Conservation (phyloP, 2,113 vertebrate genomes). For the Hippotragus niger region DNA sequence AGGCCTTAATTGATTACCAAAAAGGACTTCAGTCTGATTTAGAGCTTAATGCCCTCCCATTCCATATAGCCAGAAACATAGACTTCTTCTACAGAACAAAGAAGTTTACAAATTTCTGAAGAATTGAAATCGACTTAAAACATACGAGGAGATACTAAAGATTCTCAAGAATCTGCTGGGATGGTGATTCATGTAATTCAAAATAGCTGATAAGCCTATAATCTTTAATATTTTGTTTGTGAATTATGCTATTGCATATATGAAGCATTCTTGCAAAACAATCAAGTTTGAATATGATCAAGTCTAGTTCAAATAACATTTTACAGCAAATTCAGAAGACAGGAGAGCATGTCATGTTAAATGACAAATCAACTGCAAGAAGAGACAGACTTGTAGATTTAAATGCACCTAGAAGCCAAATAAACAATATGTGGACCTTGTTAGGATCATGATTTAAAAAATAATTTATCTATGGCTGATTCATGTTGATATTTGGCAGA, state of each 20-base stretch:
- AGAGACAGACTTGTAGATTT: slow-evolving; percentile 12
- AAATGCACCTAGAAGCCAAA: neutral
- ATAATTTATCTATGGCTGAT: neutral
- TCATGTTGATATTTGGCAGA: neutral
- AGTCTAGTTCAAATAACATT: neutral
- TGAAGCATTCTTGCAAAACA: neutral
- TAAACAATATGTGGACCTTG: neutral
- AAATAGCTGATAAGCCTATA: neutral
- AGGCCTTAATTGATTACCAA: neutral
- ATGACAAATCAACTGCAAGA: neutral
- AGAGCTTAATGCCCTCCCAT: neutral
- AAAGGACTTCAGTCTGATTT: neutral
- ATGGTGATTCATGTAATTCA: neutral
- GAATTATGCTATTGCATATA: neutral
- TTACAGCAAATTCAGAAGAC: neutral
- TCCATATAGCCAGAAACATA: neutral
- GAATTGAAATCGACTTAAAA: slow-evolving; percentile 20
- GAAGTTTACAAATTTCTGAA: neutral
- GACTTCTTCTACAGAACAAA: neutral
- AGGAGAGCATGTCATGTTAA: neutral
- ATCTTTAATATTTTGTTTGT: neutral
- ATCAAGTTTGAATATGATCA: neutral
- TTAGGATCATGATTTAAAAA: neutral
- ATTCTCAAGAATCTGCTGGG: neutral
- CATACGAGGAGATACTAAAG: neutral